Evolutionary conservation across 2,797 vertebrate genomes (phyloP), one percentile per base, ranked within the genome.

Genomic region (Takifugu ocellatus): DNA sequence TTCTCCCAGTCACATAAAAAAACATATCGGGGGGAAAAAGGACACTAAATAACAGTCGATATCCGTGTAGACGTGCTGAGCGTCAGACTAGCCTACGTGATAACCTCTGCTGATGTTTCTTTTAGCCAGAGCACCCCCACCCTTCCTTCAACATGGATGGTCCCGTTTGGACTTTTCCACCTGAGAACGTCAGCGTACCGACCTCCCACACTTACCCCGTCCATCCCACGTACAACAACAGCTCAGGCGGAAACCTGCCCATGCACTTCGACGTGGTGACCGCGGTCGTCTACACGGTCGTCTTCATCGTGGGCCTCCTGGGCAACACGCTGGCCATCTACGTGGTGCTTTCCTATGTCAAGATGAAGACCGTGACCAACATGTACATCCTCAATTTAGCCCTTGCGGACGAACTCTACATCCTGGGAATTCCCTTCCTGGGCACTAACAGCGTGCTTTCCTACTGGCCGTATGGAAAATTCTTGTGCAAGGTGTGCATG

Each of bases 381-480:
- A 93, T 98, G 58, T 98, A 98, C 84, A 94, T 99, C 84, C 88
- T 99, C 21, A 98, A 99, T 72, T 74, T 98, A 52, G 95, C 96
- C 0, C 75, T 99, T 47, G 96, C 97, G 0, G 96, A 98, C 0
- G 94, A 96, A 12, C 90, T 99, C 10, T 94, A 96, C 73, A 94
- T 99, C 89, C 70, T 98, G 29, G 95, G 96, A 1, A 89, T 98
- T 61, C 96, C 96, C 2, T 97, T 99, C 72, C 75, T 96, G 26
- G 94, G 94, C 56, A 93, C 93, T 0, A 95, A 95, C n/a, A 96
- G 94, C 0, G 87, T 90, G 10, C 87, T 97, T 26, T 93, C 91
- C 78, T 96, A 94, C 42, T 98, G 96, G 96, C 95, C 95, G 0
- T 98, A 92, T 0, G 95, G 96, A 3, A 82, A 92, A 16, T 92